A percentile compares a stretch with the other conserved stretches of the same genome.
Conservation (phyloP, 2,888 invertebrate genomes). For the Pristionchus maxplancki region DNA sequence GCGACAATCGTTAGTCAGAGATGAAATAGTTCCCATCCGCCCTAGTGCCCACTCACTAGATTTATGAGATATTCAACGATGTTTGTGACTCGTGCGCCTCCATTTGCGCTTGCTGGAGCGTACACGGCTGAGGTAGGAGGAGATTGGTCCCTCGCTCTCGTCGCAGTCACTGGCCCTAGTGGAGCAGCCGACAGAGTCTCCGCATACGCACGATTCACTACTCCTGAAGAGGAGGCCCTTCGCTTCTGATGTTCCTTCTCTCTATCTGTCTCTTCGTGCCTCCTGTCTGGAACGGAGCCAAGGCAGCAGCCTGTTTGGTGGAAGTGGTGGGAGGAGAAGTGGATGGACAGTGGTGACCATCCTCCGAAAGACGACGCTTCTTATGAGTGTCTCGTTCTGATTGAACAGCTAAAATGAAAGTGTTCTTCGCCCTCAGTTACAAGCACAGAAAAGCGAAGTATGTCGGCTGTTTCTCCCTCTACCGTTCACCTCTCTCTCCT, state of each 20-base stretch:
- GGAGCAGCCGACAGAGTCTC: conserved; percentile 57
- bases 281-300: conserved; percentile 53
- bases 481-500: not conserved
- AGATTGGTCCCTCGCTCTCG: conserved; percentile 27
- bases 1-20: too few species aligned
- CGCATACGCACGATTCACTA: conserved; percentile 62
- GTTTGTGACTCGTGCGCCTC: conserved; percentile 6
- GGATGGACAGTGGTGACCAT: not conserved
- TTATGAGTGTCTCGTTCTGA: conserved; percentile 72
- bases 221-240: conserved; percentile 50
- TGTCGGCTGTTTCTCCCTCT: not conserved
- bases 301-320: conserved; percentile 21
- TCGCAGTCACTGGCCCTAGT: not conserved
- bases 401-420: conserved; percentile 64
- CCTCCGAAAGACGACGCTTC: conserved; percentile 54
- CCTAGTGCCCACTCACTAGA: conserved; percentile 56
- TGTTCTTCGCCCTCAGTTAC: not conserved
- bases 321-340: not conserved
- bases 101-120: not conserved
- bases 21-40: too few species aligned
- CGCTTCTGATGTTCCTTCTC: not conserved
- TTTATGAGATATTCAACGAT: conserved; percentile 58
- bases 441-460: not conserved
- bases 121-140: conserved; percentile 50
- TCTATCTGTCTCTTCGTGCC: not conserved